phyloP scores from a whole-genome alignment of 2,113 vertebrate species.

The Amblyopsis rosae region DNA sequence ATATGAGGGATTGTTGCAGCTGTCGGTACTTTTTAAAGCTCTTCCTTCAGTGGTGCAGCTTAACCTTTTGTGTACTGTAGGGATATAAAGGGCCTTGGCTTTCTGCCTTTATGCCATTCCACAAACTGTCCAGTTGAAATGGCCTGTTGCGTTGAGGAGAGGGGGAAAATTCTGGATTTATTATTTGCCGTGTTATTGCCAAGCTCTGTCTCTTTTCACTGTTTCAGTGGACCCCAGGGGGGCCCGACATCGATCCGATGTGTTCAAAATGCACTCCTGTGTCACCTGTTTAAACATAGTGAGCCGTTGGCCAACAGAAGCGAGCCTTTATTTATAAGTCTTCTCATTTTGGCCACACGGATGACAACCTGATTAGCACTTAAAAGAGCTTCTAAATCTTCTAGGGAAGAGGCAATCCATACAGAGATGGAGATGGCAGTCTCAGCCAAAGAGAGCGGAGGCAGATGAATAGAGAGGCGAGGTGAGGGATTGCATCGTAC shows the following conservation, averaged over 20 bases:
- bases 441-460: constrained; percentile 42
- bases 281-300: constrained; percentile 74
- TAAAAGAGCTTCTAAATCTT: constrained; percentile 70
- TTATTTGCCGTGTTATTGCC: constrained; percentile 65
- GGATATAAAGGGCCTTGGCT: constrained; percentile 35
- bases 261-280: constrained; percentile 70
- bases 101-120: constrained; percentile 43
- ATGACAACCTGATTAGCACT: constrained; percentile 79
- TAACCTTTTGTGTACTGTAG: constrained; percentile 46
- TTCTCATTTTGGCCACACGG: constrained; percentile 67
- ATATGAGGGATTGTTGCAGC: constrained; percentile 38
- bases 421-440: constrained; percentile 36
- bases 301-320: constrained; percentile 65
- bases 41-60: constrained; percentile 40
- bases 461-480: constrained; percentile 43
- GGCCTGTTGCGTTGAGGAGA: constrained; percentile 27
- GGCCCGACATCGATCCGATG: constrained; percentile 71
- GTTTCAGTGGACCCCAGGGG: constrained; percentile 72
- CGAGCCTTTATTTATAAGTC: constrained; percentile 72
- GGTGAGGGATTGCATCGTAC: constrained; percentile 60
- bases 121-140: constrained; percentile 51
- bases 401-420: constrained; percentile 49
- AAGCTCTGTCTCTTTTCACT: constrained; percentile 73
- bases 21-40: constrained; percentile 47
- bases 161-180: constrained; percentile 46